Percentiles rank a stretch among this genome's conserved stretches.
Conservation (phyloP, 2,888 invertebrate genomes). For the Gymnocheta viridis region DNA sequence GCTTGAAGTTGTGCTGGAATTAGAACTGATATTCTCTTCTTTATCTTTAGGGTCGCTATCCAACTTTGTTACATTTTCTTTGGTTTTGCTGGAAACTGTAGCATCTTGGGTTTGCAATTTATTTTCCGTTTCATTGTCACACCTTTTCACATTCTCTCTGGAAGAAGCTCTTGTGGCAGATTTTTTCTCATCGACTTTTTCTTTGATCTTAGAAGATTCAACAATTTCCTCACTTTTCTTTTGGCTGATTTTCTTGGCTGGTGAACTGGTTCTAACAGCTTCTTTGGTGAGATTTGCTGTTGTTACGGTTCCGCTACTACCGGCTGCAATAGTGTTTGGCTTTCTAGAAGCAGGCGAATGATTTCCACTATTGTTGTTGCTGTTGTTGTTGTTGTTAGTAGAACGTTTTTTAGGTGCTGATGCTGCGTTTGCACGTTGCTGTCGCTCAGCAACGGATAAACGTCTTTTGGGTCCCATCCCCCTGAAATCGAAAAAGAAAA, state of each 20-base stretch:
- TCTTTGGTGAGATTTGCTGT: constrained; percentile 64
- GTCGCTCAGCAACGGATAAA: constrained; percentile 78
- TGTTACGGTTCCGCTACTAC: constrained; percentile 39
- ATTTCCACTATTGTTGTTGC: constrained; percentile 65
- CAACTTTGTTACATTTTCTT: constrained; percentile 48
- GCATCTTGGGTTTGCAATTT: neutral
- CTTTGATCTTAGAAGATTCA: constrained; percentile 1
- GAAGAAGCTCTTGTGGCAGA: constrained; percentile 66
- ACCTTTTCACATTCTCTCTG: constrained; percentile 65
- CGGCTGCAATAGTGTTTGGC: constrained; percentile 48
- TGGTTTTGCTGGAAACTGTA: neutral
- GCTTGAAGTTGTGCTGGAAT: constrained; percentile 58
- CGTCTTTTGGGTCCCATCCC: constrained; percentile 81
- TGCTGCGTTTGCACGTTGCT: constrained; percentile 75
- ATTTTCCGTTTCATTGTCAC: constrained; percentile 17
- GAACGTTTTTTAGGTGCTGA: constrained; percentile 75
- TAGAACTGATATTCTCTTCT: constrained; percentile 52
- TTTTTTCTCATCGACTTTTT: constrained; percentile 61
- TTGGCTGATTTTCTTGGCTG: constrained; percentile 52
- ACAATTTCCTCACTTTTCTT: constrained; percentile 44
- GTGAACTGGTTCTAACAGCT: constrained; percentile 43
- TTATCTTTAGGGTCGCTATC: constrained; percentile 16
- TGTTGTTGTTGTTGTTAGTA: constrained; percentile 36
- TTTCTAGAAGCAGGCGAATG: constrained; percentile 71
- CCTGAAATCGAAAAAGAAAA: constrained; percentile 67